phyloP scores from a whole-genome alignment of 1,140 invertebrate species.

The Stegodyphus dumicola region DNA sequence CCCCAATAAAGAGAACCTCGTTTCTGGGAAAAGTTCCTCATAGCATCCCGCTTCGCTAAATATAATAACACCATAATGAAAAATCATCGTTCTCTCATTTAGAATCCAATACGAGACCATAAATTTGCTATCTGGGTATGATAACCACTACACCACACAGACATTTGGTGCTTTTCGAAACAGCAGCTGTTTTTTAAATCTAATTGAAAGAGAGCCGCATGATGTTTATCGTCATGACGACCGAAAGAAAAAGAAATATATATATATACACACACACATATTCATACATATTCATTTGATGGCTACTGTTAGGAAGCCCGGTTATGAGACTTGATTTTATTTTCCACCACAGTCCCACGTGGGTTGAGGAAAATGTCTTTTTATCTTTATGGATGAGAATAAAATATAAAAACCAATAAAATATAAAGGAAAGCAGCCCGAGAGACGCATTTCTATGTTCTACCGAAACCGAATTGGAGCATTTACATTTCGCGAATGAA shows the following conservation, averaged over 20 bases:
- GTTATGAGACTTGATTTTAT: conserved; percentile 59
- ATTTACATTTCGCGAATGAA: conserved; percentile 36
- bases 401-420: conserved; percentile 12
- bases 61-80: no score
- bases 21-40: no score
- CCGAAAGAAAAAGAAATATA: neutral
- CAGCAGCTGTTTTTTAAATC: neutral
- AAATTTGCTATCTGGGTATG: no score
- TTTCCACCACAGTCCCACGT: conserved; percentile 32
- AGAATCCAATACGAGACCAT: no score
- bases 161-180: no score
- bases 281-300: no score
- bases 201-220: conserved; percentile 18
- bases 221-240: conserved; percentile 29
- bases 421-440: neutral
- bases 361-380: conserved; percentile 26
- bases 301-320: neutral
- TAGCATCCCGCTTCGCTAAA: no score
- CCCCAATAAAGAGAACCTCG: no score
- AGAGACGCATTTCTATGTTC: conserved; percentile 39
- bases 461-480: conserved; percentile 49
- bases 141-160: no score
- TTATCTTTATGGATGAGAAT: conserved; percentile 52
- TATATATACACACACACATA: no score
- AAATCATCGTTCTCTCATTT: no score